Conservation (phyloP, 1,140 invertebrate genomes). For the Anastrepha obliqua region DNA sequence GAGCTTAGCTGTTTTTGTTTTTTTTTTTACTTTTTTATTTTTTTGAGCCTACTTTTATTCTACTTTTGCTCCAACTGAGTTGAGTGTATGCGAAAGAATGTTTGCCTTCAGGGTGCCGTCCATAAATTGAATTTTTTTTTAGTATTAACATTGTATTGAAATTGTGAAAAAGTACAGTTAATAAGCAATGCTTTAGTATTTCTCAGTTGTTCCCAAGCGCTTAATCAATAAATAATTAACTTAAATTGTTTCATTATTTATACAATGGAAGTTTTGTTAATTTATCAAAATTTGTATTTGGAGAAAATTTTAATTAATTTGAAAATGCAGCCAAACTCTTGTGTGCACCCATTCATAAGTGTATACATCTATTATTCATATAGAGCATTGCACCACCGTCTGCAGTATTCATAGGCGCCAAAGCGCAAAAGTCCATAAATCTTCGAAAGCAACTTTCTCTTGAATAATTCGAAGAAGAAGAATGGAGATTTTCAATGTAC, state of each 20-base stretch:
- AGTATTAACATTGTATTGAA: not conserved
- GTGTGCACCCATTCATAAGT: no score
- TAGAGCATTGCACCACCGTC: no score
- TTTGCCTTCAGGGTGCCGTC: not conserved
- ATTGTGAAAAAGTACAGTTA: not conserved
- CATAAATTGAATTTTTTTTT: not conserved
- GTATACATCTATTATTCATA: no score
- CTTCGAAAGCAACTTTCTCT: no score
- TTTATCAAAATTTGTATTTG: not conserved
- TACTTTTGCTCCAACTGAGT: not conserved
- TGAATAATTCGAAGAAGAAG: no score
- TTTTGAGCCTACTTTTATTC: not conserved
- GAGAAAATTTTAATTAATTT: not conserved
- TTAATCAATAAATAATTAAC: not conserved
- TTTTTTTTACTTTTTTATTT: not conserved
- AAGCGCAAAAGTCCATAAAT: no score
- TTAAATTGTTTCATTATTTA: not conserved
- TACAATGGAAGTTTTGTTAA: not conserved
- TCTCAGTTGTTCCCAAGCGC: not conserved
- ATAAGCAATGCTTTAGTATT: not conserved
- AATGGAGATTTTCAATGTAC: no score
- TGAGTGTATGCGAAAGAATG: not conserved
- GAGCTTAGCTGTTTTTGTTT: not conserved
- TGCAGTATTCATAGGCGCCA: no score
- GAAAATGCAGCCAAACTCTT: not conserved